Evolutionary conservation across 2,888 invertebrate species (phyloP).

Genomic region (Xestia ashworthii): DNA sequence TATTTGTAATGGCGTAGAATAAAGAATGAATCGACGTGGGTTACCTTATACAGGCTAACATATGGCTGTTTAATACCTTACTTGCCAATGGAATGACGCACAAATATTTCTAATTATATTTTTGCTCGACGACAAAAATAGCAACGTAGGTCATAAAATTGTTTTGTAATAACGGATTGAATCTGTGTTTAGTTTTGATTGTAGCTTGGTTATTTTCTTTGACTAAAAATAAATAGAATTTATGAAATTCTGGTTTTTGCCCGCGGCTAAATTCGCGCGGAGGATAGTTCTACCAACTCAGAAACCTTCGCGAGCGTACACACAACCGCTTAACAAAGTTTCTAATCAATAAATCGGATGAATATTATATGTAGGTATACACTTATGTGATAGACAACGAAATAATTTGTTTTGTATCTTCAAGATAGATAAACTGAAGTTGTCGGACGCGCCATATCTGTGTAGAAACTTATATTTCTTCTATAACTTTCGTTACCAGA

Average conservation of each 20-base stretch:
- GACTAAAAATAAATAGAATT: background rate
- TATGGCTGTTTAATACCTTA: constrained; percentile 40
- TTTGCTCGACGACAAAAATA: constrained; percentile 5
- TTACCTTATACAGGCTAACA: constrained; percentile 47
- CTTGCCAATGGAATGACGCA: constrained; percentile 40
- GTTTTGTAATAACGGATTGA: background rate
- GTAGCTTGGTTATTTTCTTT: background rate
- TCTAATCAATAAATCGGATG: background rate
- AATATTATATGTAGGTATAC: background rate
- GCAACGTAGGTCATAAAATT: background rate
- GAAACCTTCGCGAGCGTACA: no score
- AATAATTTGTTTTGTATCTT: background rate
- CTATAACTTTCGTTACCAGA: background rate
- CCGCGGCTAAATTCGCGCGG: background rate
- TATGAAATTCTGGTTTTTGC: background rate
- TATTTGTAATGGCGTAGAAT: constrained; percentile 21
- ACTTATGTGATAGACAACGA: background rate
- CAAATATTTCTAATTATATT: constrained; percentile 24
- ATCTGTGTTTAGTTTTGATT: background rate
- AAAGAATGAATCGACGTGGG: constrained; percentile 1
- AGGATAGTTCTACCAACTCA: background rate
- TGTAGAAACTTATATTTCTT: background rate
- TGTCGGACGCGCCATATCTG: background rate
- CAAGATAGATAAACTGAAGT: background rate
- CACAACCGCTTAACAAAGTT: background rate